Percentiles rank a stretch among this genome's conserved stretches.
Conservation (phyloP, 2,113 vertebrate species). For the Carollia perspicillata region DNA sequence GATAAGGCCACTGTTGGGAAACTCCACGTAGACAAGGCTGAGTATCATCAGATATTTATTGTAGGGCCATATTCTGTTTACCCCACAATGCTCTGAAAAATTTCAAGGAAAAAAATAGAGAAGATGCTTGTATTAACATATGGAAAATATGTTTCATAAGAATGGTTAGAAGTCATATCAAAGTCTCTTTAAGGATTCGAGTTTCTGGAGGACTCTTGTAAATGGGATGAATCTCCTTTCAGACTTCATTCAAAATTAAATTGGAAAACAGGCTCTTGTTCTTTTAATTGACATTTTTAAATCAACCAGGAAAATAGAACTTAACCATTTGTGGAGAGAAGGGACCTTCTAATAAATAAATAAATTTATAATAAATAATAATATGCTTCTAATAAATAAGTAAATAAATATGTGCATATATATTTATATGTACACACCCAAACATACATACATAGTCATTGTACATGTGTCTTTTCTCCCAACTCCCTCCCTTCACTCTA, state of each 20-base stretch:
- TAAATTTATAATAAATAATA: too few relatives aligned
- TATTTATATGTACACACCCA: background rate
- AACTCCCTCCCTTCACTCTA: background rate
- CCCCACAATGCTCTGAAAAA: background rate
- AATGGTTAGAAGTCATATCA: background rate
- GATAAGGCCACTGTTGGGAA: background rate
- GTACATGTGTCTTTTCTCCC: background rate
- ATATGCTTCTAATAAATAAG: too few relatives aligned
- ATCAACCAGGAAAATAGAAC: constrained; percentile 30
- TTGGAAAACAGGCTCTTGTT: constrained; percentile 8
- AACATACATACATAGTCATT: constrained; percentile 7
- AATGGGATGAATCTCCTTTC: background rate
- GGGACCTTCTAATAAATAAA: too few relatives aligned
- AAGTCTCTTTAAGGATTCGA: background rate
- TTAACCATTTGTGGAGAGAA: constrained; percentile 19
- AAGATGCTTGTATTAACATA: background rate
- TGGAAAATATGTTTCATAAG: background rate
- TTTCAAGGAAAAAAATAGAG: background rate
- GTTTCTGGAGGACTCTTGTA: background rate
- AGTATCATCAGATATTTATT: background rate
- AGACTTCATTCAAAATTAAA: constrained; percentile 43
- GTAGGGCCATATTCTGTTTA: background rate
- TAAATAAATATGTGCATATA: constrained; percentile 38
- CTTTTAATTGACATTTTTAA: constrained; percentile 56
- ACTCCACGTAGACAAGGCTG: background rate